Conservation (phyloP, 2,888 invertebrate species). For the Acanthosepion esculentum region DNA sequence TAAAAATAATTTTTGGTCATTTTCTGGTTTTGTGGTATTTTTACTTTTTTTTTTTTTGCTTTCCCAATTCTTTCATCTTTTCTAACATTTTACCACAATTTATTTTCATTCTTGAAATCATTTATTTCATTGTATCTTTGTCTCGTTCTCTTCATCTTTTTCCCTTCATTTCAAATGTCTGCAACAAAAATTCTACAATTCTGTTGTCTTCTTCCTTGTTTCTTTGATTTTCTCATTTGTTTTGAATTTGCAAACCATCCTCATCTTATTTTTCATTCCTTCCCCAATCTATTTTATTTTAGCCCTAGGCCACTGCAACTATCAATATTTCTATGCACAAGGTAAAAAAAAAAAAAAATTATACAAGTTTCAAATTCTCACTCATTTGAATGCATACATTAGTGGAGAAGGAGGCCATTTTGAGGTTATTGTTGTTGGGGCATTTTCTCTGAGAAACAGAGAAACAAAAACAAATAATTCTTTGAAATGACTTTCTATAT, state of each 20-base stretch:
- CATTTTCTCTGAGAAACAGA: background rate
- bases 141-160: background rate
- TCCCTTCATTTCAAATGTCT: background rate
- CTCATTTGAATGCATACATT: background rate
- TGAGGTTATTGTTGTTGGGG: background rate
- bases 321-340: background rate
- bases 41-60: background rate
- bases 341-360: background rate
- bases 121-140: background rate
- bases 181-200: background rate
- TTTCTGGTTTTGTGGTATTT: background rate
- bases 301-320: background rate
- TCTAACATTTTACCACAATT: background rate
- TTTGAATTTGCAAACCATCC: background rate
- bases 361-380: background rate
- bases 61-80: background rate
- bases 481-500: background rate
- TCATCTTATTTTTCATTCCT: background rate
- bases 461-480: background rate
- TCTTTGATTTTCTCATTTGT: constrained; percentile 16
- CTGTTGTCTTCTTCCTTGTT: background rate
- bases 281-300: background rate
- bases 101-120: background rate
- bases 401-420: background rate
- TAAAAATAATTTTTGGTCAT: background rate